A percentile compares a stretch with the other conserved stretches of the same genome.
These are phyloP conservation scores for Drosophila rubida DNA, from an alignment of 2,888 invertebrate species.

Conservation along the genomic window DNA sequence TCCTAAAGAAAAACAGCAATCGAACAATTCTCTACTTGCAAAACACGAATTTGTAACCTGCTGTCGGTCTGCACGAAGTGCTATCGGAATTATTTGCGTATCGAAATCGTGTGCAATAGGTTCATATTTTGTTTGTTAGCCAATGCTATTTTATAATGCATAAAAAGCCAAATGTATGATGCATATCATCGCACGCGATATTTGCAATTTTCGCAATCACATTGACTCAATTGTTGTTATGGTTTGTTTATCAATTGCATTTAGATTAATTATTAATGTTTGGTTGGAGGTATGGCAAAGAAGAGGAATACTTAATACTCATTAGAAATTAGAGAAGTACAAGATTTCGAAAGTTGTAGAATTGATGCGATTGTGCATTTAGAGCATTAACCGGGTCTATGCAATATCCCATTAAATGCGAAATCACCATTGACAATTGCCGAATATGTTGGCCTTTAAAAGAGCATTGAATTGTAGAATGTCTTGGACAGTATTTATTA, in stretches of 20 bases:
- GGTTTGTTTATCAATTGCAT: background rate
- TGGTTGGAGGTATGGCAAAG: background rate
- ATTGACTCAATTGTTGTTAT: background rate
- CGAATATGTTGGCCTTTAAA: background rate
- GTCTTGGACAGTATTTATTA: background rate
- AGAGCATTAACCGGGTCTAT: background rate
- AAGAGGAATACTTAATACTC: background rate
- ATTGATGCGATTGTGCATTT: background rate
- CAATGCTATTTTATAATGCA: background rate
- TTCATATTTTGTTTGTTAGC: slow-evolving; percentile 14
- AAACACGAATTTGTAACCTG: slow-evolving; percentile 16
- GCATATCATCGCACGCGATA: background rate
- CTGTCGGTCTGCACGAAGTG: slow-evolving; percentile 8
- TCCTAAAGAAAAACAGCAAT: slow-evolving; percentile 32
- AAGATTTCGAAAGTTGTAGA: background rate
- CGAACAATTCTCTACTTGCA: slow-evolving; percentile 19
- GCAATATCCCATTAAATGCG: slow-evolving; percentile 2
- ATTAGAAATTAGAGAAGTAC: background rate
- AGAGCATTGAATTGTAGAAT: background rate
- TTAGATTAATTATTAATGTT: background rate
- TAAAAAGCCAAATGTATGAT: background rate
- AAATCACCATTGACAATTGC: background rate
- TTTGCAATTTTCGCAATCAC: background rate
- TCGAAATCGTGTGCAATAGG: slow-evolving; percentile 18
- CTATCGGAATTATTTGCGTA: slow-evolving; percentile 28